These are phyloP conservation scores for Diarsia brunnea DNA, from an alignment of 2,888 invertebrate species.

Conservation along the genomic window DNA sequence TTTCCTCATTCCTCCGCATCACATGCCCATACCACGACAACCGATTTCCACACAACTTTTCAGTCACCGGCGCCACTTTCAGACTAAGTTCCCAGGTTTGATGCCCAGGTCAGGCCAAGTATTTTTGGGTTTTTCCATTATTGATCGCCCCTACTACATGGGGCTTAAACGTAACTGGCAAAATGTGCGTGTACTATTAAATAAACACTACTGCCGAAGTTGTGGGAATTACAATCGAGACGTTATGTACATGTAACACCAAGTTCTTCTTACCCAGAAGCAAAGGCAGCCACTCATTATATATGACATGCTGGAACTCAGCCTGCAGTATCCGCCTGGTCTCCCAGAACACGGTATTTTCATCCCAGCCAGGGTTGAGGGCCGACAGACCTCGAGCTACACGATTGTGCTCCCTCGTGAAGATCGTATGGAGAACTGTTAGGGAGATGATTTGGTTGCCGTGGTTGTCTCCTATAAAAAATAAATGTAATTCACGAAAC, in stretches of 20 bases:
- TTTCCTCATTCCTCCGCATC: too few species aligned
- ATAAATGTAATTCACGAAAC: background rate
- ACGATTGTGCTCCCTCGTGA: slow-evolving; percentile 95
- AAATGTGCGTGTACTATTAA: background rate
- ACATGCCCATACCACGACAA: too few species aligned
- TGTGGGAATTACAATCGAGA: too few species aligned
- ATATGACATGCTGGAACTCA: slow-evolving; percentile 94
- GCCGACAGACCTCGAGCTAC: slow-evolving; percentile 91
- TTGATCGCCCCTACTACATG: background rate
- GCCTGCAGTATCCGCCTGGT: slow-evolving; percentile 94
- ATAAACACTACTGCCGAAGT: background rate
- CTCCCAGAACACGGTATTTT: slow-evolving; percentile 94
- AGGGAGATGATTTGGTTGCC: slow-evolving; percentile 95
- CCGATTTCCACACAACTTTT: too few species aligned
- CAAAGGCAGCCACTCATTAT: slow-evolving; percentile 95
- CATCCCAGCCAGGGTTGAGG: slow-evolving; percentile 94
- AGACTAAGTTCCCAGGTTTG: too few species aligned
- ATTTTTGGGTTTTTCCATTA: background rate
- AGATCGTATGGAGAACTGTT: slow-evolving; percentile 93
- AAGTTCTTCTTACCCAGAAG: slow-evolving; percentile 91
- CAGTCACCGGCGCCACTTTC: too few species aligned
- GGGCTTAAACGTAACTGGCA: background rate
- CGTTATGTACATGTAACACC: background rate
- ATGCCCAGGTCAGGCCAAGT: background rate
- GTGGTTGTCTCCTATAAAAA: slow-evolving; percentile 92